Evolutionary conservation across 2,888 invertebrate species (phyloP), one percentile per base, ranked within the genome.

Genomic region (Melolontha melolontha): DNA sequence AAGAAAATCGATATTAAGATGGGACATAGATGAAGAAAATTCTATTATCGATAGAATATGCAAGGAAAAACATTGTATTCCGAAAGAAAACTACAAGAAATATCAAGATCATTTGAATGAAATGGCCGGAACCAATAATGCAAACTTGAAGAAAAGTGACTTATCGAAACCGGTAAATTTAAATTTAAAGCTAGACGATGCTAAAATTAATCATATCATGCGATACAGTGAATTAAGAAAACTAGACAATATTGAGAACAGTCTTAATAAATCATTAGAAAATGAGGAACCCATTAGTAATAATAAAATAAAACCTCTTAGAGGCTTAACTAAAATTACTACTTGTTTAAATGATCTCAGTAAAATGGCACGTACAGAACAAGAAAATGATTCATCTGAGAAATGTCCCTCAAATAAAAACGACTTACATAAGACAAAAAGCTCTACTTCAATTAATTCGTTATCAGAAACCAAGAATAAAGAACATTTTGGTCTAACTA

Each of bases 81-180:
- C 80, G 59, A 79, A 79, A 69, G 79, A 79, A 69, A 78, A 80
- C 71, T 80, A 76, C 63, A 80, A 80, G 71, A 79, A 75, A 55
- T 81, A 80, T 54, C 78, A 79, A 65, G 80, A 81, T 72, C 80
- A 80, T 69, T 68, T 81, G 22, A 75, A 75, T 66, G 78, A 79
- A 67, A 74, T 79, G 51, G 72, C 76, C 64, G 68, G 39, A 6
- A 34, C 7, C 14, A 22, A 12, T 63, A 57, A 57, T 42, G n/a
- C 29, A 12, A 52, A 8, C 16, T 41, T 14, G 40, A 62, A 57
- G 8, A 59, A 59, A 16, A 12, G 27, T 12, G 34, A 27, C 14
- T 51, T n/a, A 27, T 39, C 34, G 14, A 62, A 47, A 12, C 16
- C 29, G 11, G 12, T 22, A 42, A 50, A 51, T 16, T 27, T 62